These are phyloP conservation scores for Xenopus laevis DNA, from an alignment of 2,113 vertebrate species.

Conservation along the genomic window DNA sequence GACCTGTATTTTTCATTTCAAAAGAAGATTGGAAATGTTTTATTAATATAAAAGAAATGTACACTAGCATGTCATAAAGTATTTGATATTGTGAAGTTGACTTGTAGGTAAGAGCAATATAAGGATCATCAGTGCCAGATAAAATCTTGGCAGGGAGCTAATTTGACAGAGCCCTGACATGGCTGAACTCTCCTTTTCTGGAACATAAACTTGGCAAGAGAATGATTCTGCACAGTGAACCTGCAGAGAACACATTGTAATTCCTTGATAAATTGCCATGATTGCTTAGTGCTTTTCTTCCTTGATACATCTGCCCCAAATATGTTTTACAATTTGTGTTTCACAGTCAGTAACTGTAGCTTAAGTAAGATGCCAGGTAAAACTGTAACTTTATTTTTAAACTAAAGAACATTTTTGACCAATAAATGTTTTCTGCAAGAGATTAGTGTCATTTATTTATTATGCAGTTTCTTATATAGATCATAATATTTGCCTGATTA, in stretches of 20 bases:
- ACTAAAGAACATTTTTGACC: slow-evolving; percentile 23
- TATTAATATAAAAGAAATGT: slow-evolving; percentile 38
- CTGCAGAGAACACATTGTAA: slow-evolving; percentile 45
- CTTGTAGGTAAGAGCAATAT: slow-evolving; percentile 37
- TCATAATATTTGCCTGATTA: slow-evolving; percentile 15
- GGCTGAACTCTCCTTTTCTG: slow-evolving; percentile 41
- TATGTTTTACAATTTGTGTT: slow-evolving; percentile 45
- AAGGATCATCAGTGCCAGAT: slow-evolving; percentile 27
- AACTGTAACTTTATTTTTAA: slow-evolving; percentile 3
- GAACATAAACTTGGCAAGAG: slow-evolving; percentile 44
- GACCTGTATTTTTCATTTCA: slow-evolving; percentile 22
- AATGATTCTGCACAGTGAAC: slow-evolving; percentile 41
- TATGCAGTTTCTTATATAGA: slow-evolving; percentile 1
- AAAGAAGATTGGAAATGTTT: slow-evolving; percentile 39
- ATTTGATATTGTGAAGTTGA: slow-evolving; percentile 15
- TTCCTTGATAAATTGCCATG: slow-evolving; percentile 47
- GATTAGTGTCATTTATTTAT: slow-evolving; percentile 1
- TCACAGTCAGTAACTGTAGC: slow-evolving; percentile 35
- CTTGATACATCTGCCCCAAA: slow-evolving; percentile 37
- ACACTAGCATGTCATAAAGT: slow-evolving; percentile 9
- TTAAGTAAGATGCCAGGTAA: slow-evolving; percentile 23
- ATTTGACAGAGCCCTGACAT: slow-evolving; percentile 45
- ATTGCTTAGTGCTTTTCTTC: slow-evolving; percentile 35
- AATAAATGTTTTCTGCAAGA: slow-evolving; percentile 27
- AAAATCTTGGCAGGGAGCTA: slow-evolving; percentile 40